Percentiles rank a stretch among this genome's conserved stretches.
Evolutionary conservation across 2,888 invertebrate species (phyloP).

Genomic region (Teinopalpus imperialis): DNA sequence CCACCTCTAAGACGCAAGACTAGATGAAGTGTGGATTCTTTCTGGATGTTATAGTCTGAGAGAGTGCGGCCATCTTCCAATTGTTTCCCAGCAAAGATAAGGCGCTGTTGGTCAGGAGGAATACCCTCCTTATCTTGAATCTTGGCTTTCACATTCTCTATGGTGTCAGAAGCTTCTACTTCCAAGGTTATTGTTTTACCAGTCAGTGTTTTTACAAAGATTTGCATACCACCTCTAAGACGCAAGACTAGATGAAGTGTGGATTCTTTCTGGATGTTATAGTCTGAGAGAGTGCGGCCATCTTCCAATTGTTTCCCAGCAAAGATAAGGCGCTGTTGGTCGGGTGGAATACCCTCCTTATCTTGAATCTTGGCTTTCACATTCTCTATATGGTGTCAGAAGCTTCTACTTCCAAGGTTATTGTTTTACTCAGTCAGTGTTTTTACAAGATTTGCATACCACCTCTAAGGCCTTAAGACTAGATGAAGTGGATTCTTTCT

Average conservation of each 20-base stretch:
- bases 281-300: background rate
- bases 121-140: conserved; percentile 1
- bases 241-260: background rate
- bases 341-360: conserved; percentile 1
- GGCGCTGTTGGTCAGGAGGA: background rate
- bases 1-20: conserved; percentile 49
- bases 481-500: too few relatives aligned
- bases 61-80: too few relatives aligned
- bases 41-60: background rate
- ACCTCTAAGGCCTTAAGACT: too few relatives aligned
- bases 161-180: conserved; percentile 1
- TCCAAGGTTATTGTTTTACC: conserved; percentile 5
- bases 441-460: too few relatives aligned
- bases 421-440: too few relatives aligned
- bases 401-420: too few relatives aligned
- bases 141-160: conserved; percentile 5
- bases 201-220: conserved; percentile 1
- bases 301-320: conserved; percentile 4
- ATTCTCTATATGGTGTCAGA: too few relatives aligned
- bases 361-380: conserved; percentile 1
- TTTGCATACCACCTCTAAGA: conserved; percentile 8
- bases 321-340: conserved; percentile 1
- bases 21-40: conserved; percentile 47
- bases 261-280: conserved; percentile 5
- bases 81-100: too few relatives aligned